Base-by-base conservation (phyloP, 2,797 vertebrate species). In the Oceanodroma leucorhoa region DNA sequence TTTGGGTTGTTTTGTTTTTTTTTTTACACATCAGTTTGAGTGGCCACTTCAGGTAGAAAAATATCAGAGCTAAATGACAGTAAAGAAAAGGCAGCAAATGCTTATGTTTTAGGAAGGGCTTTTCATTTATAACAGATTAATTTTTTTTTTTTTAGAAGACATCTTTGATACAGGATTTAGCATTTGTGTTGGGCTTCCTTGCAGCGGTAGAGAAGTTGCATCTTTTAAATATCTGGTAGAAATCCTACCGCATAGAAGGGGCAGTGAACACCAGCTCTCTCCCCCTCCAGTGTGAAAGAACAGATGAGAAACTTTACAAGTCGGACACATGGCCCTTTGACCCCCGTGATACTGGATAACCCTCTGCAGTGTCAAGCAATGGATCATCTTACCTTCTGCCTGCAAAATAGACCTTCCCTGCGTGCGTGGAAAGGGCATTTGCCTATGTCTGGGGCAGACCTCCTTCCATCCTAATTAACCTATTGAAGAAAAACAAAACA, bases 51-150 rank as follows among this genome's bases (percentile, higher is more conserved):
- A 70, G 14, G n/a, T 16, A 76, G 62, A 75, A 58, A 65, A 72
- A 38, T 14, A 62, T 5, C 5, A 61, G n/a, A 58, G 14, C 8
- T 65, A 72, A 90, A 62, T 1, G 0, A 64, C 9, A 70, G 19
- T 11, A 11, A 73, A 86, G 10, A 60, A 57, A 84, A 86, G 10
- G 10, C 46, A 83, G 61, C 1, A n/a, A 84, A 9, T 11, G 1
- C 0, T 29, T 61, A 2, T 0, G 2, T 11, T 3, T 34, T 61
- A 46, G 22, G n/a, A 71, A 61, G 6, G 2, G 10, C 2, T 3
- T 54, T 71, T n/a, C 1, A 22, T 10, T 92, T 45, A 14, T 36
- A 54, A 79, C 5, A 54, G 5, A 11, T 53, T 55, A n/a, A 32
- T 71, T 16, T 36, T 17, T 43, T 32, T n/a, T n/a, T 32, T 36